Evolutionary conservation across 2,888 invertebrate species (phyloP), one percentile per base, ranked within the genome.

Genomic region (Leptopilina syphax): DNA sequence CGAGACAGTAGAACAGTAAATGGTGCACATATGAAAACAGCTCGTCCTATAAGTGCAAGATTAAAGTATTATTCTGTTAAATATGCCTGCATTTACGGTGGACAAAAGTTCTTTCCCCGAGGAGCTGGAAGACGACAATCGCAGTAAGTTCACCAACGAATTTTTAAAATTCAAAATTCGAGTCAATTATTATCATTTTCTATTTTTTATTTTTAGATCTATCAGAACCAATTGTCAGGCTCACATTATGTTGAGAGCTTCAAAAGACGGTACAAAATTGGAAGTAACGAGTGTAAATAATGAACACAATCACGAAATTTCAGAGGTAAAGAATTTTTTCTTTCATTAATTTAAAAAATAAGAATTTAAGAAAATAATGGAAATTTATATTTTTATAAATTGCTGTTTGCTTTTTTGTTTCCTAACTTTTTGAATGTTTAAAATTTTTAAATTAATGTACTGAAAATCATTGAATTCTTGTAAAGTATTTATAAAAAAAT

Each of bases 201-300:
- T 18, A 18, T 18, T 41, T 41, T 57, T 80, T 44, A 68, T 67
- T 77, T 78, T 18, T 67, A 92, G 92, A 81, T 91, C 92, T 1
- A 91, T 92, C 83, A 87, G 92, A 81, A 92, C 92, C 18, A 90
- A 92, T 86, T 92, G 92, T 86, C 92, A 92, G 44, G 92, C 92
- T 9, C 92, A 92, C 82, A 92, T 92, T 78, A 91, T 92, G 88
- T 86, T 92, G 24, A 88, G 92, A 65, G 92, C 92, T 44, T 91
- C 92, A 7, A 92, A 92, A 85, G 91, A 91, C 84, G 92, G 92
- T 47, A 90, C 89, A 57, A 91, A 92, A 82, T 83, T 92, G 54
- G 92, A 92, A 88, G 92, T 92, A 2, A 92, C 92, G n/a, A 91
- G 92, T 80, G 92, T 92, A 12, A 92, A 92, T 83, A 92, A 92